Evolutionary conservation across 2,797 vertebrate genomes (phyloP), one percentile per base, ranked within the genome.

Genomic region (Vireo griseus): DNA sequence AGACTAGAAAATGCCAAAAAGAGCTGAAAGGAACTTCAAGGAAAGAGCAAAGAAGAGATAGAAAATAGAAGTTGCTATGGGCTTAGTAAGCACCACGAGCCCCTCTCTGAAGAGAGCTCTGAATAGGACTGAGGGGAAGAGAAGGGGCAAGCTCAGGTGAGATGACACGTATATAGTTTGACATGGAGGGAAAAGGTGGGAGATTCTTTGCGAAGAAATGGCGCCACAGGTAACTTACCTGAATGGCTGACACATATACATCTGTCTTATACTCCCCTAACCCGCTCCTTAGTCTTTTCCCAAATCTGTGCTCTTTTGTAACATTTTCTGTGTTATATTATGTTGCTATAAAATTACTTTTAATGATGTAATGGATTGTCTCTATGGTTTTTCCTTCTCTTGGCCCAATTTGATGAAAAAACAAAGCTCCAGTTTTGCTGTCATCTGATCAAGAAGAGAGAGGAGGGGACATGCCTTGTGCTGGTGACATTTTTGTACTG

Each of bases 111-210:
- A 3, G 4, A 40, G 45, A 21, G 21, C 28, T 58, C 54, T 55
- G n/a, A 5, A 31, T 20, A 40, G 33, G 17, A 47, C 21, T 17
- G 29, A 65, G n/a, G 42, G n/a, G 47, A 55, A 25, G 67, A 54
- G 51, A 57, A 90, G 51, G 39, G 19, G 5, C 40, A 55, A 35
- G 19, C 29, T 29, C 22, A 17, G 35, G 18, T 16, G n/a, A 55
- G 33, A 13, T 4, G 6, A 19, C n/a, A 29, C 0, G 0, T 4
- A 1, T 3, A 2, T 20, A 19, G 5, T 10, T 55, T 7, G 33
- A 9, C 14, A 5, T 26, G 9, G 22, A 47, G 26, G 48, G 19
- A 26, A 22, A 52, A 67, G 20, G n/a, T 0, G 31, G 1, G 8
- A 61, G 33, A 47, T 22, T 24, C 7, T 22, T 7, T 42, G 42